Evolutionary conservation across 2,888 invertebrate species (phyloP).

Genomic region (Stenichneumon culpator): DNA sequence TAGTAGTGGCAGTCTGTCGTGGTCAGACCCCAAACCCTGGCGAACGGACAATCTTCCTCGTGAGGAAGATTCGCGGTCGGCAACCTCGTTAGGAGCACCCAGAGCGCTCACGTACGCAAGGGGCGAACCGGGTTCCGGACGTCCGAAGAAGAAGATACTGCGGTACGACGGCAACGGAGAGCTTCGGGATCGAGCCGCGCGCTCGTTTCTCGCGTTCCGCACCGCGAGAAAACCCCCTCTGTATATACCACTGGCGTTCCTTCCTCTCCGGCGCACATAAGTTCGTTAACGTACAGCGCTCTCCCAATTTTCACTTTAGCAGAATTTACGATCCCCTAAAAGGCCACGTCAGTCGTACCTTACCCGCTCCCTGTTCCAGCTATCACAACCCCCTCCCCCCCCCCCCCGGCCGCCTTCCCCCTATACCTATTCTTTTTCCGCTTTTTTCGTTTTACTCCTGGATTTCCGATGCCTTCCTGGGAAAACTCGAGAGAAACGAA

Average conservation of each 20-base stretch:
- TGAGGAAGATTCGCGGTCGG: conserved; percentile 69
- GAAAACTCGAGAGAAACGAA: conserved; percentile 39
- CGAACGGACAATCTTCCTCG: conserved; percentile 51
- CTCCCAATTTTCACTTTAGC: conserved; percentile 82
- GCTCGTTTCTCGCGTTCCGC: conserved; percentile 41
- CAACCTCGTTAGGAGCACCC: conserved; percentile 73
- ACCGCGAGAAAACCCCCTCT: conserved; percentile 33
- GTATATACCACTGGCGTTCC: neutral
- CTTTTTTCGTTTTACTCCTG: neutral
- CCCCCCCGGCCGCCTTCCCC: conserved; percentile 39
- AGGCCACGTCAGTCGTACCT: conserved; percentile 74
- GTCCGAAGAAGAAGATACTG: conserved; percentile 61
- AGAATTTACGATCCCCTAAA: conserved; percentile 82
- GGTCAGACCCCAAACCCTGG: conserved; percentile 58
- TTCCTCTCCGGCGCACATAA: conserved; percentile 75
- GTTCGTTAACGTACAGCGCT: conserved; percentile 80
- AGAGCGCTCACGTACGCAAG: conserved; percentile 50
- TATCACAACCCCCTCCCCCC: conserved; percentile 65
- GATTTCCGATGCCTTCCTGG: conserved; percentile 3
- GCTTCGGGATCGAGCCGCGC: conserved; percentile 46
- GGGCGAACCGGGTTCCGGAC: conserved; percentile 35
- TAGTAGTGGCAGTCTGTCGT: conserved; percentile 64
- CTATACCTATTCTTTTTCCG: conserved; percentile 16
- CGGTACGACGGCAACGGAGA: conserved; percentile 19
- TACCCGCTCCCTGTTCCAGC: conserved; percentile 63